Conservation (phyloP, 37 sponge, comb jelly and placozoan genomes). For the Axinella damicornis region DNA sequence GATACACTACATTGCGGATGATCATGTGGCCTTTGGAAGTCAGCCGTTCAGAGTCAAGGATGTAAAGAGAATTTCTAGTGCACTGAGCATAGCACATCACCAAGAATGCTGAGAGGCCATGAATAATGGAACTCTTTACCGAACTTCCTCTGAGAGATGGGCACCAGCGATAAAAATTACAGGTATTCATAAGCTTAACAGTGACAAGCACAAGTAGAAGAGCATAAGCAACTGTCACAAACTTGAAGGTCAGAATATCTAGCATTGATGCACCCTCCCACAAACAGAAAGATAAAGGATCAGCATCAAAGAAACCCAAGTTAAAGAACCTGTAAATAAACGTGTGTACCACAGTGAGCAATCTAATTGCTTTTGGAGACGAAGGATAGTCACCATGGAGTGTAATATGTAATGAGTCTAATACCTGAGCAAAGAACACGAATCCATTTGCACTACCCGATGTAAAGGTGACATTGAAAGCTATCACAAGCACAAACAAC, state of each 20-base stretch:
- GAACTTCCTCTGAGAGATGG: neutral
- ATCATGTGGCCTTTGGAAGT: too few species aligned
- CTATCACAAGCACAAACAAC: neutral
- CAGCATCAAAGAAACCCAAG: slow-evolving; percentile 44
- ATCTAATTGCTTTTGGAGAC: neutral
- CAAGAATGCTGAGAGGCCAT: slow-evolving; percentile 43
- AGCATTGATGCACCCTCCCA: slow-evolving; percentile 49
- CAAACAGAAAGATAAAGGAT: slow-evolving; percentile 52
- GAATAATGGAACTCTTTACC: neutral
- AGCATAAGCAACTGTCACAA: slow-evolving; percentile 28
- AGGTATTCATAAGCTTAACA: slow-evolving; percentile 6
- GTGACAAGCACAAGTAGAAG: slow-evolving; percentile 3
- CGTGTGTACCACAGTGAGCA: neutral
- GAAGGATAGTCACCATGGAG: neutral
- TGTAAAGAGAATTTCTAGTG: neutral
- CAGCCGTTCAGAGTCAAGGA: too few species aligned
- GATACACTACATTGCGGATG: neutral
- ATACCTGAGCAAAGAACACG: slow-evolving; percentile 11
- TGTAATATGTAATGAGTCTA: slow-evolving; percentile 20
- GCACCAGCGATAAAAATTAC: neutral
- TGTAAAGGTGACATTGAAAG: neutral
- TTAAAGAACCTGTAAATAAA: slow-evolving; percentile 54
- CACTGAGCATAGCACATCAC: slow-evolving; percentile 37
- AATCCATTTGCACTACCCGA: neutral
- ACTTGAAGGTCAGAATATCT: slow-evolving; percentile 44